Evolutionary conservation across 2,888 invertebrate species (phyloP).

Genomic region (Tanypteryx hageni): DNA sequence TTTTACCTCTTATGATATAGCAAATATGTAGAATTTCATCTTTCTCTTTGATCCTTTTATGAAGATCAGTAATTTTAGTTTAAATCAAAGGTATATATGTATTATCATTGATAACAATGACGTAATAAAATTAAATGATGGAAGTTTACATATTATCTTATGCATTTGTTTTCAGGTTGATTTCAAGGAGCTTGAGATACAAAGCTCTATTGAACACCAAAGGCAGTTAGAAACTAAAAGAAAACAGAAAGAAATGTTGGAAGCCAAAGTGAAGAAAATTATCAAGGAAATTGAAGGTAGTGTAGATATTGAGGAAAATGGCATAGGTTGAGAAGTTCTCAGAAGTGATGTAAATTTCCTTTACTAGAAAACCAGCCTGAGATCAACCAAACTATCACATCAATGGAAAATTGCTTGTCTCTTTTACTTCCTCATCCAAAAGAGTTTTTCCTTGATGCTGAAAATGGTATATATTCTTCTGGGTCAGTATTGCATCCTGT

Average conservation of each 20-base stretch:
- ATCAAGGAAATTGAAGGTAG: constrained; percentile 70
- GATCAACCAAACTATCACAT: constrained; percentile 70
- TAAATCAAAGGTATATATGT: background rate
- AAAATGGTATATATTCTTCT: constrained; percentile 45
- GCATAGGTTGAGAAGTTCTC: too few species aligned
- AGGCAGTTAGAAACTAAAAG: constrained; percentile 69
- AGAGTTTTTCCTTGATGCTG: constrained; percentile 70
- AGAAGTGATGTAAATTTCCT: background rate
- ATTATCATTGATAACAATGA: background rate
- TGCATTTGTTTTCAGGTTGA: constrained; percentile 69
- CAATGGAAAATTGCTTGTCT: constrained; percentile 72
- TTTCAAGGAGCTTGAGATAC: constrained; percentile 69
- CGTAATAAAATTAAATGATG: background rate
- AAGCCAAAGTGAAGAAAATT: constrained; percentile 70
- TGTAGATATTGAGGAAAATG: background rate
- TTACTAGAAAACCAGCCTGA: constrained; percentile 71
- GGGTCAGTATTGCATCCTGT: constrained; percentile 66
- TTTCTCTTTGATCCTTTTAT: too few species aligned
- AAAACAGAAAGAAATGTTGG: constrained; percentile 68
- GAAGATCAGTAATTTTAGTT: background rate
- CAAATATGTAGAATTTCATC: too few species aligned
- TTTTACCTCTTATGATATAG: too few species aligned
- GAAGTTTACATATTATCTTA: background rate
- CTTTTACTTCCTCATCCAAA: constrained; percentile 72
- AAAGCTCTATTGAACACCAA: constrained; percentile 68